A percentile compares a stretch with the other conserved stretches of the same genome.
phyloP scores from a whole-genome alignment of 1,140 invertebrate species.

The Odontomachus brunneus region DNA sequence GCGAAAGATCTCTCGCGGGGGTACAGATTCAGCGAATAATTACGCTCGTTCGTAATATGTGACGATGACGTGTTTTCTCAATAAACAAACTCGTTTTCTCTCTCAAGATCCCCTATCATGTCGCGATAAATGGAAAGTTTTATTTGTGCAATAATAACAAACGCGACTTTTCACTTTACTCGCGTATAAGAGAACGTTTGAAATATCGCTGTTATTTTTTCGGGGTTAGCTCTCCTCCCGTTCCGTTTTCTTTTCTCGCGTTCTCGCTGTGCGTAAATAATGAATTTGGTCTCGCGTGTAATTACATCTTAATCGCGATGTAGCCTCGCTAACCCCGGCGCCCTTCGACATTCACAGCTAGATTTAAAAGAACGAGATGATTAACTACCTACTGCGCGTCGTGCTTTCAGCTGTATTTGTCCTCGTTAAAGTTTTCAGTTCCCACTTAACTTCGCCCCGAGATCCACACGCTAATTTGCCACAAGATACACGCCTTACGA shows the following conservation, averaged over 20 bases:
- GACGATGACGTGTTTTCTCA: too few species aligned
- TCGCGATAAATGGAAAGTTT: too few species aligned
- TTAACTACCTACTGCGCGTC: constrained; percentile 60
- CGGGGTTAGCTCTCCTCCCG: too few species aligned
- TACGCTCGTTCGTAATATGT: too few species aligned
- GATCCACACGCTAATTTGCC: constrained; percentile 71
- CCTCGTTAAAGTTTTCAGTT: constrained; percentile 73
- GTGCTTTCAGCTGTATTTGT: constrained; percentile 69
- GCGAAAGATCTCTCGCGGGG: background rate
- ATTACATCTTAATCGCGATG: constrained; percentile 47
- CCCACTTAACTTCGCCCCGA: constrained; percentile 58
- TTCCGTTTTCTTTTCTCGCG: background rate
- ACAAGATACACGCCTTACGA: constrained; percentile 58
- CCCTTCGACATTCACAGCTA: constrained; percentile 1
- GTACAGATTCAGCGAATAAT: background rate
- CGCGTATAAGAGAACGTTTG: background rate
- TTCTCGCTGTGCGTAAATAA: background rate
- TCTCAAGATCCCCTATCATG: too few species aligned
- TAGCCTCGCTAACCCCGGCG: constrained; percentile 19
- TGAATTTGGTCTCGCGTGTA: constrained; percentile 24
- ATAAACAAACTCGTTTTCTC: too few species aligned
- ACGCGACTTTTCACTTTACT: background rate
- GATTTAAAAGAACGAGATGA: constrained; percentile 68
- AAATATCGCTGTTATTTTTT: background rate
- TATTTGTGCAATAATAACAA: too few species aligned